phyloP scores from a whole-genome alignment of 1,140 invertebrate species.

The Tetramorium simillimum region DNA sequence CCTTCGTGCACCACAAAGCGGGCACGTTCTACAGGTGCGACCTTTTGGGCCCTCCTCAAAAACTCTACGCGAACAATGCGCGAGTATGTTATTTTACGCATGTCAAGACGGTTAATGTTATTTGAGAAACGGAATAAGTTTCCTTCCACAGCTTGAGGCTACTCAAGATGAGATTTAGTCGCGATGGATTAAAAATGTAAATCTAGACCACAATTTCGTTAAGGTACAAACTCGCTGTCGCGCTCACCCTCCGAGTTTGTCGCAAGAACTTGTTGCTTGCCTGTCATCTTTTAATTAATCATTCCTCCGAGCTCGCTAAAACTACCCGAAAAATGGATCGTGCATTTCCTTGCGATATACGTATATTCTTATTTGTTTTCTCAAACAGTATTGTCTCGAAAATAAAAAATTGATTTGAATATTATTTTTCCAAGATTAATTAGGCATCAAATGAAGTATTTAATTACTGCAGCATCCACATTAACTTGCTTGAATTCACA shows the following conservation, averaged over 20 bases:
- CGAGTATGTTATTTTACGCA: neutral
- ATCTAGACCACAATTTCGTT: constrained; percentile 13
- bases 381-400: neutral
- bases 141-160: neutral
- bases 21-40: neutral
- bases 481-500: neutral
- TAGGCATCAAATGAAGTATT: neutral
- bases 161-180: neutral
- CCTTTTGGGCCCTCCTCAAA: neutral
- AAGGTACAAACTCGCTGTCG: neutral
- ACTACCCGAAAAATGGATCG: neutral
- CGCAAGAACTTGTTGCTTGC: constrained; percentile 47
- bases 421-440: constrained; percentile 6
- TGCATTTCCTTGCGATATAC: neutral
- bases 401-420: neutral
- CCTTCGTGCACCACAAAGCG: neutral
- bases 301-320: neutral
- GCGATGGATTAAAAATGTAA: constrained; percentile 32
- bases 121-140: neutral
- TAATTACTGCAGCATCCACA: neutral
- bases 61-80: neutral
- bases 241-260: neutral
- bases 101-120: constrained; percentile 23
- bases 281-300: constrained; percentile 45
- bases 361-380: neutral